phyloP scores from a whole-genome alignment of 1,140 invertebrate genomes.

The Calycopis cecrops region DNA sequence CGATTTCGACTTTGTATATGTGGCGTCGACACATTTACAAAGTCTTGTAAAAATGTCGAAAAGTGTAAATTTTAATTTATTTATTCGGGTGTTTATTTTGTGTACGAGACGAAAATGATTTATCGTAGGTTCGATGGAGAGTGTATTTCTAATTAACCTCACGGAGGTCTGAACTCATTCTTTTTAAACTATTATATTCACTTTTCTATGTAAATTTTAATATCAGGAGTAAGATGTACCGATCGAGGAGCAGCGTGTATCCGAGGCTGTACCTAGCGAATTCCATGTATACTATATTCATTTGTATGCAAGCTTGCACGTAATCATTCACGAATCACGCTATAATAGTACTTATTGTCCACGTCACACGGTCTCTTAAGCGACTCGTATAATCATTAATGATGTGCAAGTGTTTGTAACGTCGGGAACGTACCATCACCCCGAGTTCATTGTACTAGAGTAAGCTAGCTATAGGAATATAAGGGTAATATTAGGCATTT shows the following conservation, averaged over 20 bases:
- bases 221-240: not conserved
- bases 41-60: not conserved
- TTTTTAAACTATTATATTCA: slow-evolving; percentile 11
- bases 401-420: slow-evolving; percentile 20
- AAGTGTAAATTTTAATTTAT: slow-evolving; percentile 8
- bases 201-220: slow-evolving; percentile 12
- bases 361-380: slow-evolving; percentile 14
- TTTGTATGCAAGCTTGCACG: slow-evolving; percentile 30
- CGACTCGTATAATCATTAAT: slow-evolving; percentile 12
- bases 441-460: slow-evolving; percentile 47
- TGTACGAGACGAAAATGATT: not conserved
- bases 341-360: slow-evolving; percentile 32
- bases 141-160: slow-evolving; percentile 9
- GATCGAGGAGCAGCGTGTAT: slow-evolving; percentile 3
- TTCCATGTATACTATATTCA: slow-evolving; percentile 29
- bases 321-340: slow-evolving; percentile 19
- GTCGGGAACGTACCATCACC: slow-evolving; percentile 24
- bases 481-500: slow-evolving; percentile 59
- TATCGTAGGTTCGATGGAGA: not conserved
- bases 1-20: no score
- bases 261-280: slow-evolving; percentile 7
- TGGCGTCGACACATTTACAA: no score
- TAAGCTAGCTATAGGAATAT: slow-evolving; percentile 59
- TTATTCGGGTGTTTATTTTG: slow-evolving; percentile 8
- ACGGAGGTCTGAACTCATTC: slow-evolving; percentile 2